These are phyloP conservation scores for Albula glossodonta DNA, from an alignment of 2,113 vertebrate species.

Conservation along the genomic window DNA sequence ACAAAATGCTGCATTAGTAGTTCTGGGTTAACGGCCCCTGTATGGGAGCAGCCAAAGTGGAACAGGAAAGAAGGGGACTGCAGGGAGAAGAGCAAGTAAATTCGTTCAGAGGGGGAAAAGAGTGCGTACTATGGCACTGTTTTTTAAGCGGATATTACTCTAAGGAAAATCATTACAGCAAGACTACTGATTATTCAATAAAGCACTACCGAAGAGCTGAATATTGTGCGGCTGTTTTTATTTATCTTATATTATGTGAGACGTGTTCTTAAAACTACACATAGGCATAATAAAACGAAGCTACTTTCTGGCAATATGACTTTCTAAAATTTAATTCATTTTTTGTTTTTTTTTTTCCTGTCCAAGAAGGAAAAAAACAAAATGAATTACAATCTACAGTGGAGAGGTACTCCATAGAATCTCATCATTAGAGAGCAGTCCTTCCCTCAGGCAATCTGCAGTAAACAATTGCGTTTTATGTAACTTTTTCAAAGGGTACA, in stretches of 20 bases:
- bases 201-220: neutral
- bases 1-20: too few relatives aligned
- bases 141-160: neutral
- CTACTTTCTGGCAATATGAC: neutral
- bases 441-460: neutral
- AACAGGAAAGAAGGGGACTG: too few relatives aligned
- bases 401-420: neutral
- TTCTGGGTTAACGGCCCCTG: too few relatives aligned
- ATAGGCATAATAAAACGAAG: neutral
- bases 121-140: neutral
- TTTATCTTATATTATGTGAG: neutral
- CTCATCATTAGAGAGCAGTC: neutral
- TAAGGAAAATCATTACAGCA: neutral
- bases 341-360: neutral
- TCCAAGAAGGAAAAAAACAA: neutral
- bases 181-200: neutral
- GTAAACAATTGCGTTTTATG: neutral
- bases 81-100: too few relatives aligned
- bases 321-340: neutral
- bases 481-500: constrained; percentile 10
- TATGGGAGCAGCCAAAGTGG: too few relatives aligned
- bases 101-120: too few relatives aligned
- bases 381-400: neutral
- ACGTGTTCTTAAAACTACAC: neutral
- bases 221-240: neutral